Evolutionary conservation across 2,888 invertebrate genomes (phyloP).

Genomic region (Monochamus alternatus): DNA sequence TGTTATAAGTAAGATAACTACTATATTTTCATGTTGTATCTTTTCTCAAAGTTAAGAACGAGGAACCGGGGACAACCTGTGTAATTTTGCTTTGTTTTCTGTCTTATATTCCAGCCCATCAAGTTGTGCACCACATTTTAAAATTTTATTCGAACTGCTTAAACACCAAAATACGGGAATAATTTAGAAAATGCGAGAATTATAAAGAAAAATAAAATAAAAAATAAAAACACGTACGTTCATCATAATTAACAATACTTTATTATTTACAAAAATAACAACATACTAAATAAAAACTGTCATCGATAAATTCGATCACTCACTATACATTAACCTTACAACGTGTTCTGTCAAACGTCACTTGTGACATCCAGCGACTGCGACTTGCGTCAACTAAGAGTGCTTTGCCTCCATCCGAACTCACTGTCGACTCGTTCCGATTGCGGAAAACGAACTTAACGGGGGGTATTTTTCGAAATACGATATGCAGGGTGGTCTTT

Average conservation of each 20-base stretch:
- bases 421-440: slow-evolving; percentile 15
- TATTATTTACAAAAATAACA: slow-evolving; percentile 65
- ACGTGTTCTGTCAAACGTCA: slow-evolving; percentile 33
- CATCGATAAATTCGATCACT: slow-evolving; percentile 43
- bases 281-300: slow-evolving; percentile 61
- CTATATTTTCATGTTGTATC: no score
- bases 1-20: no score
- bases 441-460: slow-evolving; percentile 8
- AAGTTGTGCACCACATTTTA: no score
- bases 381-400: slow-evolving; percentile 3
- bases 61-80: no score
- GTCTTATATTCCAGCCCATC: no score
- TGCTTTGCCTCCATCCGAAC: slow-evolving; percentile 6
- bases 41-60: no score
- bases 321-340: slow-evolving; percentile 49
- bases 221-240: slow-evolving; percentile 31
- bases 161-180: no score
- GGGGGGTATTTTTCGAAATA: slow-evolving; percentile 31
- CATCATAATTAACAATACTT: slow-evolving; percentile 62
- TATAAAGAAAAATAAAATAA: slow-evolving; percentile 6
- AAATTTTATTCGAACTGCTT: no score
- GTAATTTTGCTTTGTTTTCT: no score
- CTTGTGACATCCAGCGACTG: slow-evolving; percentile 18
- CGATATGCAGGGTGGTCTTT: slow-evolving; percentile 43
- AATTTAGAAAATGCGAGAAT: background rate